Base-by-base conservation (phyloP, 1,140 invertebrate genomes). In the Mactra quadrangularis region DNA sequence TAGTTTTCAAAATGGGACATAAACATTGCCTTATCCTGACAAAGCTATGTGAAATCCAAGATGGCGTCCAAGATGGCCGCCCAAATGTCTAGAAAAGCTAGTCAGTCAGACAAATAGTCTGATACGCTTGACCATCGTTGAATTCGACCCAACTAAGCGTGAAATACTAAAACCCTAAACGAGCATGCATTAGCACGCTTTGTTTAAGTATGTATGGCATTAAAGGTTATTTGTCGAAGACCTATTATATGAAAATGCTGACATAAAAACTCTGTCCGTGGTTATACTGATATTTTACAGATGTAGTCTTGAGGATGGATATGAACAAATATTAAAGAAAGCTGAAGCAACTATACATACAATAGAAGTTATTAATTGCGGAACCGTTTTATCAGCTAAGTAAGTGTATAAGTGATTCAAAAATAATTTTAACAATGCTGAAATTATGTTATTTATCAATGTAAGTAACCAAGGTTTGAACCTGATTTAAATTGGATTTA, bases 271-370 rank as follows among this genome's bases (percentile, higher is more conserved):
- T n/a, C 17, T 53, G 4, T n/a, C 25, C 3, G 4, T 22, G 6
- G 3, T 53, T 9, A n/a, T 9, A 4, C 50, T 53, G 4, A 33
- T 4, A 11, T 2, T 60, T 60, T 2, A 17, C n/a, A 64, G 60
- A 15, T 64, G 60, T 33, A 45, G 60, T 35, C 15, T 64, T 1
- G 60, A 64, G 27, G 15, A n/a, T 17, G 60, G 60, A 15, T 64
- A 64, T 22, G 60, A 64, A 33, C 35, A 64, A 19, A 64, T 64
- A 13, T 64, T 64, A 38, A 64, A 64, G 60, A 64, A 64, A 22
- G 60, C 60, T 22, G 60, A 64, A 19, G 60, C 60, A 3, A 64
- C 35, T 7, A 17, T 64, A 35, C 60, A 64, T 19, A 64, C 60
- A 7, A 64, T 64, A 17, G 31, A 45, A 6, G 31, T 64, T 1